phyloP scores from a whole-genome alignment of 2,113 vertebrate species.

The Cynoglossus semilaevis region DNA sequence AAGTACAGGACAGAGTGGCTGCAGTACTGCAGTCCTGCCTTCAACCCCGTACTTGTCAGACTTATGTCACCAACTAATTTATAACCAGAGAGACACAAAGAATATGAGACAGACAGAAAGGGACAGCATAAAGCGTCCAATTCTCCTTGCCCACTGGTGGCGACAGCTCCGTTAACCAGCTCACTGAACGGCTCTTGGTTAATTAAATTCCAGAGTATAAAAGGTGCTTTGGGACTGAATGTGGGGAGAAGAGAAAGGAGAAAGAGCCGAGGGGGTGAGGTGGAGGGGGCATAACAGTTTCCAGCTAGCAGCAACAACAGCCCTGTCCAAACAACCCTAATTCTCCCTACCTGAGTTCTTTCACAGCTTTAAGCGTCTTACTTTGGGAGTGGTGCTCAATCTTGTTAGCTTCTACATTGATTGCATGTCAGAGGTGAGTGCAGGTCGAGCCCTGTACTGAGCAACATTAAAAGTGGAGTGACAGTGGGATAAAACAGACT shows the following conservation, averaged over 20 bases:
- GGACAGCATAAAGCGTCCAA: constrained; percentile 45
- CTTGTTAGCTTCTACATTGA: constrained; percentile 64
- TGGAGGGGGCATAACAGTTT: constrained; percentile 44
- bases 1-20: background rate
- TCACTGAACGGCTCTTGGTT: constrained; percentile 52
- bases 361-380: constrained; percentile 30
- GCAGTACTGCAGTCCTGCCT: background rate
- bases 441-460: constrained; percentile 10
- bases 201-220: constrained; percentile 71
- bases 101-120: constrained; percentile 32
- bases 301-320: constrained; percentile 42
- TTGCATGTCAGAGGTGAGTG: constrained; percentile 59
- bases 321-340: constrained; percentile 36
- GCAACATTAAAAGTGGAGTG: background rate
- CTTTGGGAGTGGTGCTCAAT: constrained; percentile 33
- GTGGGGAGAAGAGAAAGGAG: constrained; percentile 25
- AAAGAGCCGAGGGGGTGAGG: background rate
- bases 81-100: constrained; percentile 34
- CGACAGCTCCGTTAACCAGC: constrained; percentile 50
- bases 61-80: constrained; percentile 36
- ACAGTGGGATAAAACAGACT: background rate
- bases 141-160: constrained; percentile 45
- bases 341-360: constrained; percentile 26
- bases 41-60: constrained; percentile 43
- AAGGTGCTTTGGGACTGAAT: constrained; percentile 60